These are phyloP conservation scores for Metopolophium dirhodum DNA, from an alignment of 1,140 invertebrate species.

Conservation along the genomic window DNA sequence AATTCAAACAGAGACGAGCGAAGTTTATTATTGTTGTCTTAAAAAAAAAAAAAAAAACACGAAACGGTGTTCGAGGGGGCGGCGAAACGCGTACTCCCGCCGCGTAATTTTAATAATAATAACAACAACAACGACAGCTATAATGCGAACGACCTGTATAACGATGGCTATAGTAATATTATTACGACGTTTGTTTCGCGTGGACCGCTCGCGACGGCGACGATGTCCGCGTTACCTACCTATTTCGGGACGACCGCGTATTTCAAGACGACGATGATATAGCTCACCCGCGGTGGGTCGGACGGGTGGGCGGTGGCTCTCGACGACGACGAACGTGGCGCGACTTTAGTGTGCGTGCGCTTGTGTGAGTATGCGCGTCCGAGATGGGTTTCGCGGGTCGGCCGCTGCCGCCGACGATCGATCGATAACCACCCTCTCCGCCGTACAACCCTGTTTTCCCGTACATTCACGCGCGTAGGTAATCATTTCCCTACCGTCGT, in stretches of 20 bases:
- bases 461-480: not conserved
- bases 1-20: not conserved
- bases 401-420: conserved; percentile 16
- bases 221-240: not conserved
- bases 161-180: not conserved
- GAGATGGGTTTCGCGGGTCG: not conserved
- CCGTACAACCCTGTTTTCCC: not conserved
- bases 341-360: not conserved
- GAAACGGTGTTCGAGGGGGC: not conserved
- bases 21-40: not conserved
- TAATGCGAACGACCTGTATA: not conserved
- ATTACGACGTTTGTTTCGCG: not conserved
- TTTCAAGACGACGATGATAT: not conserved
- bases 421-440: conserved; percentile 11
- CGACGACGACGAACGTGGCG: not conserved
- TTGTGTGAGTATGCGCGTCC: not conserved
- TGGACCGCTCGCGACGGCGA: not conserved
- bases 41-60: not conserved
- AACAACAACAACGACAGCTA: not conserved
- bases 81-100: not conserved
- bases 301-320: too few relatives aligned
- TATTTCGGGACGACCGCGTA: conserved; percentile 4
- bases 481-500: not conserved
- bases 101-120: not conserved
- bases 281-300: not conserved